Evolutionary conservation across 2,888 invertebrate species (phyloP).

Genomic region (Orthosia gracilis): DNA sequence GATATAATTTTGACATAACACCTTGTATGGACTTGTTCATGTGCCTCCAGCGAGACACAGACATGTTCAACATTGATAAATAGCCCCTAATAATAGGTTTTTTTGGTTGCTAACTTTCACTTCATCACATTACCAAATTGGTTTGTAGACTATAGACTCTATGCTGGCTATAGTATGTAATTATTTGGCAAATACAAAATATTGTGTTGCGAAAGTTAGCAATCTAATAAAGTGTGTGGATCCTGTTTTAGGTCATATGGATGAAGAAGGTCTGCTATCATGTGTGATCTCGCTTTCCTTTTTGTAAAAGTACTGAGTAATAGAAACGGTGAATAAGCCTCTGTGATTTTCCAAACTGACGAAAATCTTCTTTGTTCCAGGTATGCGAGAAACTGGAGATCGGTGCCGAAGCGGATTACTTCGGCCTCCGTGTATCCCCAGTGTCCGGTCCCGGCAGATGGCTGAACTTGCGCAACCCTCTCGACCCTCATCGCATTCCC

Average conservation of each 20-base stretch:
- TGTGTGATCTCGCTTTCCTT: constrained; percentile 35
- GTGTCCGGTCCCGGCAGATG: constrained; percentile 94
- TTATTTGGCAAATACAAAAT: constrained; percentile 55
- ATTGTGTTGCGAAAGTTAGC: constrained; percentile 52
- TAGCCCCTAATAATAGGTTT: constrained; percentile 65
- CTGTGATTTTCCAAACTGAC: constrained; percentile 19
- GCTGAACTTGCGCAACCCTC: constrained; percentile 96
- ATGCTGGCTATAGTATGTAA: constrained; percentile 39
- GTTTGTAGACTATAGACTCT: constrained; percentile 7
- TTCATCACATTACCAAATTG: constrained; percentile 52
- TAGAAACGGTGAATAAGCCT: background rate
- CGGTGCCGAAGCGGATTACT: constrained; percentile 96
- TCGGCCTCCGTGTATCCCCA: constrained; percentile 93
- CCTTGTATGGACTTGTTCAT: background rate
- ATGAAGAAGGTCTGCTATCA: constrained; percentile 2
- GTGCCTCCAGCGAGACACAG: constrained; percentile 31
- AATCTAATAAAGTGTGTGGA: constrained; percentile 26
- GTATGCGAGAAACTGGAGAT: constrained; percentile 96
- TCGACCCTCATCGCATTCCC: constrained; percentile 94
- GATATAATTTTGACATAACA: constrained; percentile 7
- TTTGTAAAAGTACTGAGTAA: constrained; percentile 22
- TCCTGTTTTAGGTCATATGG: constrained; percentile 43
- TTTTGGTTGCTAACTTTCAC: constrained; percentile 62
- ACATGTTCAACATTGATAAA: constrained; percentile 56
- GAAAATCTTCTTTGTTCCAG: constrained; percentile 88